A percentile compares a stretch with the other conserved stretches of the same genome.
These are phyloP conservation scores for Argyresthia goedartella DNA, from an alignment of 2,888 invertebrate genomes.

Conservation along the genomic window DNA sequence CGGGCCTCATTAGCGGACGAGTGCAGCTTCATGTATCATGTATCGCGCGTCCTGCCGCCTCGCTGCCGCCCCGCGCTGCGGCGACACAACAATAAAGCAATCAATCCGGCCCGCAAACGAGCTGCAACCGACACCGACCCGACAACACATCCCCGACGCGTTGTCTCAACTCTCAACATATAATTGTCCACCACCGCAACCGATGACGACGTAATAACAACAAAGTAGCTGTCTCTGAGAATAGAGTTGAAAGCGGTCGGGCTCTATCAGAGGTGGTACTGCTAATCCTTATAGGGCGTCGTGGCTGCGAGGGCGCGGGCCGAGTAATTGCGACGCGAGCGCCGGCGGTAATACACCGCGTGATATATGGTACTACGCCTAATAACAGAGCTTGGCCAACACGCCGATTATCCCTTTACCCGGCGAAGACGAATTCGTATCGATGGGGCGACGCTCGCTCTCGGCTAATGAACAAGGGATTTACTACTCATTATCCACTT, in stretches of 20 bases:
- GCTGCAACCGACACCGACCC: conserved; percentile 20
- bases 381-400: conserved; percentile 56
- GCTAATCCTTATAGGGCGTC: conserved; percentile 29
- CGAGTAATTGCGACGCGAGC: conserved; percentile 58
- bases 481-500: conserved; percentile 68
- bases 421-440: conserved; percentile 60
- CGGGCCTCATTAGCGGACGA: conserved; percentile 52
- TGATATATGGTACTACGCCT: conserved; percentile 67
- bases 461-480: conserved; percentile 63
- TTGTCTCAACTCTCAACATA: neutral
- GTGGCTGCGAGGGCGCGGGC: conserved; percentile 37
- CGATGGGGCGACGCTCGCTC: conserved; percentile 53
- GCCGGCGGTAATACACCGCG: conserved; percentile 60
- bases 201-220: neutral
- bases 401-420: conserved; percentile 64
- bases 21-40: conserved; percentile 61
- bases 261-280: neutral
- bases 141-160: neutral
- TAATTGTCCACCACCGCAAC: neutral
- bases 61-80: conserved; percentile 17
- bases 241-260: neutral
- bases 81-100: conserved; percentile 62
- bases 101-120: conserved; percentile 54
- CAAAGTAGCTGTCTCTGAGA: neutral
- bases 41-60: conserved; percentile 41